Evolutionary conservation across 2,888 invertebrate genomes (phyloP), one percentile per base, ranked within the genome.

Genomic region (Drosophila austrosaltans): DNA sequence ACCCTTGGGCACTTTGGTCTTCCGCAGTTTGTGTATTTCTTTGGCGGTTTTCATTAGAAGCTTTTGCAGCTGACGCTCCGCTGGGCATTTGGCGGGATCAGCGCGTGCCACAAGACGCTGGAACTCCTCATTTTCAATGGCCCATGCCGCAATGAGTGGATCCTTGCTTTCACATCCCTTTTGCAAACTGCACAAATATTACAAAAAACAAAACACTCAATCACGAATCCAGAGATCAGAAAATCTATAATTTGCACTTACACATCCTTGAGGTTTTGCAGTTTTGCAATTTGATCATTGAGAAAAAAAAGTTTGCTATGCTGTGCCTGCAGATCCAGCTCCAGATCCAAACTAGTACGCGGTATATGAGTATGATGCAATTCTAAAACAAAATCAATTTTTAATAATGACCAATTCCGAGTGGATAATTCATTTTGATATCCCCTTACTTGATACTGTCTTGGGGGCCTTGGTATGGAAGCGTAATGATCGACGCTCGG

Each of bases 261-360:
- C 93, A 94, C 93, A 91, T 94, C 94, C 91, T 98, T 98, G 56
- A 98, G 93, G 80, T 96, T 96, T 75, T 96, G 94, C 75, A 98
- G 93, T 90, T 97, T 95, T 69, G 94, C 93, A 80, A 98, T 95
- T 93, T 98, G 98, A 77, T 96, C 96, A 81, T 96, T 95, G 56
- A 98, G 94, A 87, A 97, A 96, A 76, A 95, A 95, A 63, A 98
- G 93, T 68, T 97, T 94, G 12, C 96, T 95, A 92, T 98, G 97
- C 90, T 98, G 98, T 64, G 98, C 98, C 92, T 96, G 96, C 80
- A 98, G 94, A 93, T 98, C 98, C 74, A 98, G 93, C 90, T 98
- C 96, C 78, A 98, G 94, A 93, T 98, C 98, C 61, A 98, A 94
- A 1, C 98, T 98, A 1, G 98, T 98, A 80, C 97, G 94, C 36